phyloP scores from a whole-genome alignment of 1,140 invertebrate species.

The Drosophila nikananu region DNA sequence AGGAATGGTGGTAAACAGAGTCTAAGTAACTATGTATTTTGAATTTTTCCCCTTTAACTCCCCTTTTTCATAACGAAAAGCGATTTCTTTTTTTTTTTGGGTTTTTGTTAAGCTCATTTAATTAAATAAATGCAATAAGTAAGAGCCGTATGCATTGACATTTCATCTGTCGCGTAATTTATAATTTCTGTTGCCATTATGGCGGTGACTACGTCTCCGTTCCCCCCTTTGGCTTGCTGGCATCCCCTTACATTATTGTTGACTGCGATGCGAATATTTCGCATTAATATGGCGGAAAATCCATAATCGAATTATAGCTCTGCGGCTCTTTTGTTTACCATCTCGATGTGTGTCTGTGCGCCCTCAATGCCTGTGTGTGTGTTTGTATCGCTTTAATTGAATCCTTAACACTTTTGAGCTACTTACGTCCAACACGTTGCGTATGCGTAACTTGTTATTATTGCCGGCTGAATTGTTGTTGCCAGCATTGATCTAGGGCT shows the following conservation, averaged over 20 bases:
- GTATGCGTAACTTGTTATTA: conserved; percentile 80
- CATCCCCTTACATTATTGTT: conserved; percentile 56
- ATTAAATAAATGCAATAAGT: conserved; percentile 83
- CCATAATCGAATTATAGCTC: conserved; percentile 81
- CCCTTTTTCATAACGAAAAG: neutral
- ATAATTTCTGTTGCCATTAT: conserved; percentile 83
- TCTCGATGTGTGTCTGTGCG: conserved; percentile 33
- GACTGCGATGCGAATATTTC: conserved; percentile 80
- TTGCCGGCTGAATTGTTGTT: conserved; percentile 46
- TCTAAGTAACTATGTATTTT: neutral
- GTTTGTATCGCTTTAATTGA: conserved; percentile 82
- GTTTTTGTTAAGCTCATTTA: conserved; percentile 56
- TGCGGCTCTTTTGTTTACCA: conserved; percentile 80
- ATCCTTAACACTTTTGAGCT: conserved; percentile 84
- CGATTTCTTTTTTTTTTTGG: conserved; percentile 31
- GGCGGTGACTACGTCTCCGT: conserved; percentile 36
- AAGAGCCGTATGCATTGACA: conserved; percentile 71
- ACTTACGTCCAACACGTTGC: conserved; percentile 80
- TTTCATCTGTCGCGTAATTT: conserved; percentile 83
- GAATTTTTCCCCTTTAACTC: neutral
- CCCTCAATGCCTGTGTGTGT: conserved; percentile 23
- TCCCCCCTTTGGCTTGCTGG: neutral
- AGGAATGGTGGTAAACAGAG: neutral
- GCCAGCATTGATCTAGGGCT: conserved; percentile 45
- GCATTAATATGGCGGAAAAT: conserved; percentile 83